Base-by-base conservation (phyloP, 2,797 vertebrate species). In the Pampus argenteus region DNA sequence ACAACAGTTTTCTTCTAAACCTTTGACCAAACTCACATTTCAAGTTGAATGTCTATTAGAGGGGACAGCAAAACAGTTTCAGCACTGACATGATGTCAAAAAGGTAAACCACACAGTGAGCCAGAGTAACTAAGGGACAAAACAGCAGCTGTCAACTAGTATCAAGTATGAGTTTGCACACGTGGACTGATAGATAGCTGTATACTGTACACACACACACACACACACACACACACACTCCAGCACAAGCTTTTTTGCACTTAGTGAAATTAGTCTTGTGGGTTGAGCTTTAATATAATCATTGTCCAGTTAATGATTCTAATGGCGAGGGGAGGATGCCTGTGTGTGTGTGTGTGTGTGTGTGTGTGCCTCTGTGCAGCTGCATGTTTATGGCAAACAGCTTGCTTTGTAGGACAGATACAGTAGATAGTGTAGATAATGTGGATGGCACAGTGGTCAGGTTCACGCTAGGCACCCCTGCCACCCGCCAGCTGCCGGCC, bases 281-380 rank as follows among this genome's bases (percentile, higher is more conserved):
- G 64, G 73, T 80, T 45, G 31, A 23, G 67, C 63, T 55, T 73
- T 76, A 88, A 92, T 89, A 78, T 79, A 86, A 91, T 91, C 82
- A 89, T 78, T 64, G 74, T 85, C 81, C 82, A 86, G 85, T 83
- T 89, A 84, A 92, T 89, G 87, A 89, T 65, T 82, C 42, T 84
- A 82, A 90, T 90, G 84, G 82, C 13, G 13, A 59, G 25, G 63
- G 26, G 54, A 44, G 62, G 60, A 56, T 68, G 54, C 66, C 36
- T 2, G 40, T 66, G 56, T 57, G 29, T 64, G 74, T 75, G 54
- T 42, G 55, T 51, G 51, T 18, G 22, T 57, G 29, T 64, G 74
- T 75, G 54, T 42, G 55, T 51, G 51, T 18, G 22, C 45, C 54
- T 56, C 45, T 49, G 52, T 31, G 44, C 14, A 36, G 28, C 48